Conservation (phyloP, 2,888 invertebrate genomes). For the Ctenicera cuprea region DNA sequence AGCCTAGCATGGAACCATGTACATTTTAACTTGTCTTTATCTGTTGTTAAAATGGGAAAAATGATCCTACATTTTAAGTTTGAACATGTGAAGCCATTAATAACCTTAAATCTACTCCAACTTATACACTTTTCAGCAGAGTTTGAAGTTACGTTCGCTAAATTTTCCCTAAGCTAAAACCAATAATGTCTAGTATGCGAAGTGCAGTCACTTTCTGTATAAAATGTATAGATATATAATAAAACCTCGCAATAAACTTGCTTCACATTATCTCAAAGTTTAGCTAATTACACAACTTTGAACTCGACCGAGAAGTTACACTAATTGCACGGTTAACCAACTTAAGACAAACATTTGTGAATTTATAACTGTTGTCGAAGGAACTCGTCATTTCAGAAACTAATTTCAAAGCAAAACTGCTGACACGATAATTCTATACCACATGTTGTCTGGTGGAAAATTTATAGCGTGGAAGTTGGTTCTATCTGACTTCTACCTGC, state of each 20-base stretch:
- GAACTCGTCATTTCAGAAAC: constrained; percentile 10
- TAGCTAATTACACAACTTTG: constrained; percentile 29
- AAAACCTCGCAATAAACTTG: not conserved
- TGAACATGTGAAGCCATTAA: no score
- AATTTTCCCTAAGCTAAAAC: no score
- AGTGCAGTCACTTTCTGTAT: no score
- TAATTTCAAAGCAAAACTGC: constrained; percentile 17
- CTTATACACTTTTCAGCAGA: not conserved
- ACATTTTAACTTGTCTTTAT: no score
- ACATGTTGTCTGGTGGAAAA: not conserved
- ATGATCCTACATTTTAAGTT: no score
- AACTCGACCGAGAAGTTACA: constrained; percentile 7
- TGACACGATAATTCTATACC: constrained; percentile 5
- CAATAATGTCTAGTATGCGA: no score
- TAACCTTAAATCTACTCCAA: no score
- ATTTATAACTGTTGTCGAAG: constrained; percentile 34
- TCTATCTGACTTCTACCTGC: not conserved
- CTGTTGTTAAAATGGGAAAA: not conserved
- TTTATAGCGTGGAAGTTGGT: not conserved
- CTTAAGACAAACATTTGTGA: constrained; percentile 31
- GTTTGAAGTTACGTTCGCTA: not conserved
- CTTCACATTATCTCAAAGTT: constrained; percentile 6
- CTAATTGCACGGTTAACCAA: constrained; percentile 32
- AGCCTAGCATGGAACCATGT: no score
- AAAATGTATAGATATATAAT: not conserved